These are phyloP conservation scores for Eulithis testata DNA, from an alignment of 2,888 invertebrate species.

Conservation along the genomic window DNA sequence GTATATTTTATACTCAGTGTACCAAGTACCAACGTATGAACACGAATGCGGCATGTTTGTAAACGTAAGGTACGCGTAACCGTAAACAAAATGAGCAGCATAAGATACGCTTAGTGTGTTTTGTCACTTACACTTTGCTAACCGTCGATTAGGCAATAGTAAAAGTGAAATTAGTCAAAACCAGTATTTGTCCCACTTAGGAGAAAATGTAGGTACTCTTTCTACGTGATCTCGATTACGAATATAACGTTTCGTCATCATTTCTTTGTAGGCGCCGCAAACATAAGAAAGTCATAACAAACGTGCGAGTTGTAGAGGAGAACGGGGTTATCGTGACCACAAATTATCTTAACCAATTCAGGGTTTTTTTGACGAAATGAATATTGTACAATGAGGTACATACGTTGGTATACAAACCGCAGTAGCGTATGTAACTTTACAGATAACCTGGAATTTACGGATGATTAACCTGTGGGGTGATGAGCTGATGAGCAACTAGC, in stretches of 20 bases:
- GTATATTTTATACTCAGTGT: no score
- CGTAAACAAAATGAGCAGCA: no score
- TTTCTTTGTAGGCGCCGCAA: slow-evolving; percentile 62
- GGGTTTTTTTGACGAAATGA: neutral
- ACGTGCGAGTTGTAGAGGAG: slow-evolving; percentile 47
- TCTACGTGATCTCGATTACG: slow-evolving; percentile 65
- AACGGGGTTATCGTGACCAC: slow-evolving; percentile 32
- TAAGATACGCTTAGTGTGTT: no score
- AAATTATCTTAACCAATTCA: slow-evolving; percentile 4
- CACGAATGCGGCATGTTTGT: no score
- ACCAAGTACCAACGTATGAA: no score
- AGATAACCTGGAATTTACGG: slow-evolving; percentile 11
- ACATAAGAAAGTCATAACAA: slow-evolving; percentile 65
- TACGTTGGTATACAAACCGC: slow-evolving; percentile 1
- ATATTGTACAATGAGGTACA: no score
- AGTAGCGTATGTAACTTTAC: slow-evolving; percentile 1
- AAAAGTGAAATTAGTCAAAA: slow-evolving; percentile 67
- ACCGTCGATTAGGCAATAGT: slow-evolving; percentile 43
- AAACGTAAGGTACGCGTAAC: no score
- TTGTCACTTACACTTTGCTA: slow-evolving; percentile 6
- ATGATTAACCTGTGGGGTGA: neutral
- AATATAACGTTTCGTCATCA: slow-evolving; percentile 62
- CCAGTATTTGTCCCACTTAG: slow-evolving; percentile 66
- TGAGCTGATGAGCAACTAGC: neutral
- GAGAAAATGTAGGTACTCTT: slow-evolving; percentile 34